Percentiles rank a stretch among this genome's conserved stretches.
Conservation (phyloP, 2,113 vertebrate species). For the Scophthalmus maximus region DNA sequence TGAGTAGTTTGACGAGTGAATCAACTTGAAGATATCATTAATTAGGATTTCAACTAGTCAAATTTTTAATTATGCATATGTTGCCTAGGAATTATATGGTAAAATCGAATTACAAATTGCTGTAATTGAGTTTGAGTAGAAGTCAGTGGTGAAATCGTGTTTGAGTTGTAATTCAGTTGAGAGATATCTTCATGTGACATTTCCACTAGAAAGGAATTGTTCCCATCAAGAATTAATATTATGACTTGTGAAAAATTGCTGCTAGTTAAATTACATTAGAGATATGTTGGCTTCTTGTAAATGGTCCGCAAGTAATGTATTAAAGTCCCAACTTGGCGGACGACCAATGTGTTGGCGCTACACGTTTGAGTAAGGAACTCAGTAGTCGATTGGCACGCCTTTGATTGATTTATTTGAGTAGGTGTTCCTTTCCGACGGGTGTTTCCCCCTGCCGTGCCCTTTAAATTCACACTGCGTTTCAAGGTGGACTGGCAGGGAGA, state of each 20-base stretch:
- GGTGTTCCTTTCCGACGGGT: conserved; percentile 51
- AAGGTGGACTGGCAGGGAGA: conserved; percentile 75
- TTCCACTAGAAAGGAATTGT: background rate
- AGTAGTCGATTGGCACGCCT: conserved; percentile 33
- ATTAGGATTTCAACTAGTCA: too few species aligned
- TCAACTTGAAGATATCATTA: too few species aligned
- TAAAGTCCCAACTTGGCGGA: conserved; percentile 20
- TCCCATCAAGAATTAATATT: too few species aligned
- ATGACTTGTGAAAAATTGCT: too few species aligned
- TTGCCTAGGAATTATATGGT: too few species aligned
- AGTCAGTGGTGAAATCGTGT: too few species aligned
- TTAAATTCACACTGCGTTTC: conserved; percentile 76
- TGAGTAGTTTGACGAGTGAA: too few species aligned
- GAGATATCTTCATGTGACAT: background rate
- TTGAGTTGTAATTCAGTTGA: too few species aligned
- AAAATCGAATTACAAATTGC: too few species aligned
- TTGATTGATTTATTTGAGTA: conserved; percentile 51
- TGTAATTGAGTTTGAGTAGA: too few species aligned
- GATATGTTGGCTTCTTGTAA: background rate
- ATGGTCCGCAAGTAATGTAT: background rate
- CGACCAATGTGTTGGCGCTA: conserved; percentile 5
- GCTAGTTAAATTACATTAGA: too few species aligned
- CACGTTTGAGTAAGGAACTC: conserved; percentile 20
- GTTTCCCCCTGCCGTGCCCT: conserved; percentile 66
- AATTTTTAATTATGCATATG: too few species aligned